These are phyloP conservation scores for Oscheius sp. DNA, from an alignment of 2,888 invertebrate species.

Conservation along the genomic window DNA sequence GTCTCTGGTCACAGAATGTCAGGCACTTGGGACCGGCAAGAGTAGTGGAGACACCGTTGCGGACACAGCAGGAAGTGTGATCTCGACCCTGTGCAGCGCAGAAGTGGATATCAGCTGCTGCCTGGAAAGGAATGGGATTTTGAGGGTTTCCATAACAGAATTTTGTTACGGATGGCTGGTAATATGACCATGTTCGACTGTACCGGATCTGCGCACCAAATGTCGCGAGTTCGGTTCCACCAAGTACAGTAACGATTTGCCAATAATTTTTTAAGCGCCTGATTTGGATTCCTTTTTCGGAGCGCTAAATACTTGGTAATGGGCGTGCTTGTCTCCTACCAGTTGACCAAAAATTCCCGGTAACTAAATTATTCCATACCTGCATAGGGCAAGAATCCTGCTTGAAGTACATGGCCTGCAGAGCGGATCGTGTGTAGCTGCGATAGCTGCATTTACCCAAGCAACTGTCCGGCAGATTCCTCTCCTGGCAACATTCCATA, in stretches of 20 bases:
- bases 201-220: too few species aligned
- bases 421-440: slow-evolving; percentile 65
- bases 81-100: slow-evolving; percentile 67
- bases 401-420: slow-evolving; percentile 71
- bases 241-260: too few species aligned
- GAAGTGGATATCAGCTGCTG: slow-evolving; percentile 70
- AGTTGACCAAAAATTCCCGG: too few species aligned
- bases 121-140: slow-evolving; percentile 34
- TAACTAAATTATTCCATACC: not conserved
- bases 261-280: too few species aligned
- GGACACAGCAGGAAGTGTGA: slow-evolving; percentile 56
- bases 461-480: slow-evolving; percentile 69
- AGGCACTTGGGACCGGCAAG: slow-evolving; percentile 62
- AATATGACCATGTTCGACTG: too few species aligned
- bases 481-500: slow-evolving; percentile 68
- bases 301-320: too few species aligned
- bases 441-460: slow-evolving; percentile 67
- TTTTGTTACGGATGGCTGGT: too few species aligned
- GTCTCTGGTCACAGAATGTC: slow-evolving; percentile 65
- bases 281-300: too few species aligned
- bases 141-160: too few species aligned
- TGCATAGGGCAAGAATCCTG: slow-evolving; percentile 70
- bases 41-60: slow-evolving; percentile 63
- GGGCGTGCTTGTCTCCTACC: too few species aligned
- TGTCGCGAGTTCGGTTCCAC: too few species aligned